Percentiles rank a stretch among this genome's conserved stretches.
These are phyloP conservation scores for Centropristis striata DNA, from an alignment of 2,113 vertebrate genomes.

Conservation along the genomic window DNA sequence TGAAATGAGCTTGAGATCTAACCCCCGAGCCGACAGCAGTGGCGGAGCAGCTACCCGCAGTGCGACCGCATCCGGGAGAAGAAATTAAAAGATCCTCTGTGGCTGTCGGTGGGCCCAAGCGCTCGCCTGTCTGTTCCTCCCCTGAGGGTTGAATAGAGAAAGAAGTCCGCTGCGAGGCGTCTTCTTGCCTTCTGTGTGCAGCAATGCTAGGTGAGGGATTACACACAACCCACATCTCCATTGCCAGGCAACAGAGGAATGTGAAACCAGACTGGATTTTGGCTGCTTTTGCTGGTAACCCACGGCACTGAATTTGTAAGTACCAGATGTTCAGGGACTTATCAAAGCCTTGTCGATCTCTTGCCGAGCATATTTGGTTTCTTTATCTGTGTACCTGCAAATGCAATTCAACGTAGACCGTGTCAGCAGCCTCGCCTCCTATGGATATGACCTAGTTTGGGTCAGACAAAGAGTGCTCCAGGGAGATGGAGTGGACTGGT, in stretches of 20 bases:
- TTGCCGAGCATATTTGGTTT: slow-evolving; percentile 52
- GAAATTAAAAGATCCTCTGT: slow-evolving; percentile 78
- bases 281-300: slow-evolving; percentile 64
- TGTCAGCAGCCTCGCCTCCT: slow-evolving; percentile 20
- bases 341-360: slow-evolving; percentile 69
- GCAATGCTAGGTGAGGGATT: slow-evolving; percentile 72
- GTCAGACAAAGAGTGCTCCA: slow-evolving; percentile 17
- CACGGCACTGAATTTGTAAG: slow-evolving; percentile 73
- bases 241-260: slow-evolving; percentile 75
- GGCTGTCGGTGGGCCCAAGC: slow-evolving; percentile 54
- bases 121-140: slow-evolving; percentile 49
- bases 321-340: slow-evolving; percentile 78
- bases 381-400: slow-evolving; percentile 42
- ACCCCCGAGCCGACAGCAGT: slow-evolving; percentile 70
- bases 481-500: neutral
- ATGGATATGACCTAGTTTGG: slow-evolving; percentile 38
- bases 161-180: slow-evolving; percentile 47
- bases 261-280: slow-evolving; percentile 62
- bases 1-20: slow-evolving; percentile 86
- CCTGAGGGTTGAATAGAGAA: slow-evolving; percentile 54
- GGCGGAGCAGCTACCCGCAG: slow-evolving; percentile 64
- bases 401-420: slow-evolving; percentile 1
- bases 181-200: slow-evolving; percentile 58
- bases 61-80: slow-evolving; percentile 67
- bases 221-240: slow-evolving; percentile 70